Conservation (phyloP, 2,113 vertebrate genomes). For the Beaufortia kweichowensis region DNA sequence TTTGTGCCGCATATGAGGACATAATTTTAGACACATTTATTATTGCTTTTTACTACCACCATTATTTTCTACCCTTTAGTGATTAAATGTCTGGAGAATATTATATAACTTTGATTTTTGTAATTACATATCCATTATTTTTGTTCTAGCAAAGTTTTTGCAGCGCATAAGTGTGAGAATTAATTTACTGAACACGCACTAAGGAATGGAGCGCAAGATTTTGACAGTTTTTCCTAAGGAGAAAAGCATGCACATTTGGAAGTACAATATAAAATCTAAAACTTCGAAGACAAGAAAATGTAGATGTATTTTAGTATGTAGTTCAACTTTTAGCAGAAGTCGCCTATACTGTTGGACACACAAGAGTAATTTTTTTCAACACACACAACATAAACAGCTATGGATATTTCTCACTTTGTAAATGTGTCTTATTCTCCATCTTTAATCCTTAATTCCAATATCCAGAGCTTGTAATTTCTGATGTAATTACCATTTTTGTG, state of each 20-base stretch:
- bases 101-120: not conserved
- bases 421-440: not conserved
- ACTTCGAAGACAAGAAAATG: not conserved
- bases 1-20: not conserved
- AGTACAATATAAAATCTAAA: not conserved
- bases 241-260: not conserved
- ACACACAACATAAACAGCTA: not conserved
- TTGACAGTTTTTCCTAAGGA: conserved; percentile 19
- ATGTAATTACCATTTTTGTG: not conserved
- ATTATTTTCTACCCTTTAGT: not conserved
- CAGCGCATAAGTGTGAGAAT: conserved; percentile 1
- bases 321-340: conserved; percentile 1
- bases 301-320: not conserved
- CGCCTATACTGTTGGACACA: not conserved
- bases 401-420: not conserved
- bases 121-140: conserved; percentile 12
- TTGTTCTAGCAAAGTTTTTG: conserved; percentile 14
- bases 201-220: conserved; percentile 27
- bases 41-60: not conserved
- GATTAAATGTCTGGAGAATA: not conserved
- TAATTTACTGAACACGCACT: conserved; percentile 10
- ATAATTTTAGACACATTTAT: not conserved
- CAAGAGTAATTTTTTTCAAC: no score
- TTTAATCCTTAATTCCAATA: no score
- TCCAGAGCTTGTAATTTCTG: not conserved